Evolutionary conservation across 2,113 vertebrate genomes (phyloP).

Genomic region (Sceloporus undulatus): DNA sequence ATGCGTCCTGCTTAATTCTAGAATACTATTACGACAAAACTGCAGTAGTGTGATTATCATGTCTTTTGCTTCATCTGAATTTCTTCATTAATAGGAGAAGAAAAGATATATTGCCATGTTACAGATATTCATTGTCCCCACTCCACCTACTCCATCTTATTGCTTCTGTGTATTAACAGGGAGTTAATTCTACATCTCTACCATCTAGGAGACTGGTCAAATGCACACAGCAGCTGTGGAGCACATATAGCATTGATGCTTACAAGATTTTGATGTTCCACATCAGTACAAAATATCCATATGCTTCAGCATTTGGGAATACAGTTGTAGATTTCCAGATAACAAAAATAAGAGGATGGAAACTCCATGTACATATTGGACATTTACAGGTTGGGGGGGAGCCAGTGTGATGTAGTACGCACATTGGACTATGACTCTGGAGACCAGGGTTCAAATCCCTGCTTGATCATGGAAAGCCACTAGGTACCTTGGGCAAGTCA

Average conservation of each 20-base stretch:
- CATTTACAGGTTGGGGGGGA: too few species aligned
- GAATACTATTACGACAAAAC: constrained; percentile 50
- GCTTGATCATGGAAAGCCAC: too few species aligned
- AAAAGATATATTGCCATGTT: not conserved
- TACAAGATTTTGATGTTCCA: not conserved
- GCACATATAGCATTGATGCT: too few species aligned
- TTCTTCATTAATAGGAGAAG: constrained; percentile 10
- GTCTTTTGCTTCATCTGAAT: not conserved
- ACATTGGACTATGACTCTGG: too few species aligned
- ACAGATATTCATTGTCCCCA: not conserved
- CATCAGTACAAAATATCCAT: not conserved
- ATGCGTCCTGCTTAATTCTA: constrained; percentile 45
- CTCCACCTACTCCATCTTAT: not conserved
- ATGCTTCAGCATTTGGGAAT: not conserved
- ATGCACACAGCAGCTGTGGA: not conserved
- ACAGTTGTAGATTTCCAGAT: not conserved
- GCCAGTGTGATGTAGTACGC: too few species aligned
- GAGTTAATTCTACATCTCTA: fast-evolving
- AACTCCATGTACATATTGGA: not conserved
- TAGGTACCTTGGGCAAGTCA: too few species aligned
- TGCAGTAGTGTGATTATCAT: not conserved
- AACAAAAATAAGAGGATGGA: not conserved
- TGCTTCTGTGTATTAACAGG: constrained; percentile 4
- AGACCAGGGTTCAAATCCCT: too few species aligned
- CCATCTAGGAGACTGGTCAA: not conserved